Evolutionary conservation across 2,888 invertebrate genomes (phyloP).

Genomic region (Eristalis intricaria): DNA sequence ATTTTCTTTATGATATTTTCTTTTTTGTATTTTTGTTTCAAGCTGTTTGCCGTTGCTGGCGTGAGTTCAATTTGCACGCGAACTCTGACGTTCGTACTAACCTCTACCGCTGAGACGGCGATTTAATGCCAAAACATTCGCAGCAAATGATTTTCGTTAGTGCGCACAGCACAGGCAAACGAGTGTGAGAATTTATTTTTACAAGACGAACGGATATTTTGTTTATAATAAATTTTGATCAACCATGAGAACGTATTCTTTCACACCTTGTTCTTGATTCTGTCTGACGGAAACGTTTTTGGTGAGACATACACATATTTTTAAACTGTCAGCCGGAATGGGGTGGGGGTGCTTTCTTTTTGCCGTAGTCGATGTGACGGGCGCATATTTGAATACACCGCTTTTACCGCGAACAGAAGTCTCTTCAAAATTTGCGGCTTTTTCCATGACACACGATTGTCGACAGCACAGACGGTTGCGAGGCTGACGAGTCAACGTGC

Average conservation of each 20-base stretch:
- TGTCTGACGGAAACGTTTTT: slow-evolving; percentile 26
- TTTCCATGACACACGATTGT: not conserved
- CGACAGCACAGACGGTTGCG: not conserved
- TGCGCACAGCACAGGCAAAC: not conserved
- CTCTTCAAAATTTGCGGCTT: not conserved
- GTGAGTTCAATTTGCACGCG: slow-evolving; percentile 34
- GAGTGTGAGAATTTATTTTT: slow-evolving; percentile 34
- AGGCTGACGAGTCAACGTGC: not conserved
- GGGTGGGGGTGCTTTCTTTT: slow-evolving; percentile 6
- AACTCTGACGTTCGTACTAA: slow-evolving; percentile 58
- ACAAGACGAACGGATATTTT: slow-evolving; percentile 16
- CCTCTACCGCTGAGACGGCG: slow-evolving; percentile 34
- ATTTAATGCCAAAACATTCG: slow-evolving; percentile 42
- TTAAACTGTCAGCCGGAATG: slow-evolving; percentile 39
- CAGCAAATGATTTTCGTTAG: not conserved
- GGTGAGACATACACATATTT: slow-evolving; percentile 59
- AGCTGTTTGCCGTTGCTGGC: not conserved
- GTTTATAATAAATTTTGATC: slow-evolving; percentile 18
- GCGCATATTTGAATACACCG: not conserved
- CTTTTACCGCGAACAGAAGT: not conserved
- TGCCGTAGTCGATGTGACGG: not conserved
- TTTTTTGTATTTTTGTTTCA: slow-evolving; percentile 33
- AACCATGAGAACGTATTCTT: not conserved
- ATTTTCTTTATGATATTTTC: not conserved
- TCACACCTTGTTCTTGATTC: not conserved